Conservation (phyloP, 2,797 vertebrate genomes). For the Tinamus major region DNA sequence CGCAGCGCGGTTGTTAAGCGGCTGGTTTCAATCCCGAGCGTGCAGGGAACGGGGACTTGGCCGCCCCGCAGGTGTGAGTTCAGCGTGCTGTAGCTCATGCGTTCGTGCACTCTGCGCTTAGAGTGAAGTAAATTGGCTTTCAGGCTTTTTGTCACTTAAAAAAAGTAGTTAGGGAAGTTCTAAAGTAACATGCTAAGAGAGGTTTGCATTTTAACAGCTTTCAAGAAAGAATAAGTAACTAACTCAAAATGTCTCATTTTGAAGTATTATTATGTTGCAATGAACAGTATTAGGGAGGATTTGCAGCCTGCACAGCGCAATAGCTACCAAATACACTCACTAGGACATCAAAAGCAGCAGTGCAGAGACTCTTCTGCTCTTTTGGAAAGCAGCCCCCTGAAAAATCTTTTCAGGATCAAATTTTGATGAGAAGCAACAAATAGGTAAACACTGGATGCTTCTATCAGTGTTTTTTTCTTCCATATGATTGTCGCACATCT, state of each 20-base stretch:
- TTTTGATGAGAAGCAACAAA: background rate
- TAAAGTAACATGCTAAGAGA: background rate
- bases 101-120: fast-evolving
- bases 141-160: background rate
- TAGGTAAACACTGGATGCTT: background rate
- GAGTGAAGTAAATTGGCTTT: fast-evolving
- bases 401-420: background rate
- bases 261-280: background rate
- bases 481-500: background rate
- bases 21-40: too few relatives aligned
- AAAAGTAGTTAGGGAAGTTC: fast-evolving
- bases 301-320: fast-evolving
- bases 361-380: too few relatives aligned
- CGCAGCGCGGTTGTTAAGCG: fast-evolving
- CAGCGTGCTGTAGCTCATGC: fast-evolving
- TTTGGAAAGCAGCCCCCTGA: background rate
- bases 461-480: background rate
- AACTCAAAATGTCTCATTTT: background rate
- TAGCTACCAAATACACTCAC: fast-evolving
- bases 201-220: background rate
- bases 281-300: background rate
- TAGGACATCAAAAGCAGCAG: fast-evolving
- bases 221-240: background rate
- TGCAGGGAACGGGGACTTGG: fast-evolving
- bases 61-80: fast-evolving